phyloP scores from a whole-genome alignment of 1,140 invertebrate species.

The Lepidurus arcticus region DNA sequence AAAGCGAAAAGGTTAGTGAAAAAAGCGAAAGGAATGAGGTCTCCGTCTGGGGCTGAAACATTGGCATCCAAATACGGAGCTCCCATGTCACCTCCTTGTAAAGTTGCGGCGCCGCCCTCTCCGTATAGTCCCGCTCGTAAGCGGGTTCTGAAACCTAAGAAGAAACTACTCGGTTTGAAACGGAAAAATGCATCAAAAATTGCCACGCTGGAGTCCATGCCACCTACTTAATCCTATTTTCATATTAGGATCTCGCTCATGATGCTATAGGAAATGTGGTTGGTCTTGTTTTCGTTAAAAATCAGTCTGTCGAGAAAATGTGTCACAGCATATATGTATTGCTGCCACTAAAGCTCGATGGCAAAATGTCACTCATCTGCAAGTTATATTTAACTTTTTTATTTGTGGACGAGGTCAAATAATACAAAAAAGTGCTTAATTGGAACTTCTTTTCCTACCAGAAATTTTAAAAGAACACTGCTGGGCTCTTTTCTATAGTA shows the following conservation, averaged over 20 bases:
- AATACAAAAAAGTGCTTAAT: not conserved
- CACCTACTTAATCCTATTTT: not conserved
- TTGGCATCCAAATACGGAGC: constrained; percentile 1
- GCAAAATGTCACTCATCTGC: not conserved
- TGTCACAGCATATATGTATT: not conserved
- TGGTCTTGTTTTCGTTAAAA: not conserved
- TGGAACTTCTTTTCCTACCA: not conserved
- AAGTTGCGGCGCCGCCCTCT: not conserved
- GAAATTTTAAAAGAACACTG: not conserved
- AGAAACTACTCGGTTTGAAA: not conserved
- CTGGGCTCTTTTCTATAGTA: not conserved
- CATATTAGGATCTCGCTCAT: not conserved
- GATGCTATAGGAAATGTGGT: not conserved
- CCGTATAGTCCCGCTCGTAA: not conserved
- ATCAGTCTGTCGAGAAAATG: too few species aligned
- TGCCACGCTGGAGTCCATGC: not conserved
- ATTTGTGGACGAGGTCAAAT: constrained; percentile 4
- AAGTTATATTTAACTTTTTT: not conserved
- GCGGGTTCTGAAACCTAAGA: constrained; percentile 1
- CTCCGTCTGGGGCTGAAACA: not conserved
- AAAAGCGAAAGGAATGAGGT: not conserved
- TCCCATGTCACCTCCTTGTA: constrained; percentile 6
- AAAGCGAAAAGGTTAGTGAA: not conserved
- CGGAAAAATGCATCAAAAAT: not conserved
- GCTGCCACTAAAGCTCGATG: not conserved